Conservation (phyloP, 2,113 vertebrate genomes). For the Toxotes jaculatrix region DNA sequence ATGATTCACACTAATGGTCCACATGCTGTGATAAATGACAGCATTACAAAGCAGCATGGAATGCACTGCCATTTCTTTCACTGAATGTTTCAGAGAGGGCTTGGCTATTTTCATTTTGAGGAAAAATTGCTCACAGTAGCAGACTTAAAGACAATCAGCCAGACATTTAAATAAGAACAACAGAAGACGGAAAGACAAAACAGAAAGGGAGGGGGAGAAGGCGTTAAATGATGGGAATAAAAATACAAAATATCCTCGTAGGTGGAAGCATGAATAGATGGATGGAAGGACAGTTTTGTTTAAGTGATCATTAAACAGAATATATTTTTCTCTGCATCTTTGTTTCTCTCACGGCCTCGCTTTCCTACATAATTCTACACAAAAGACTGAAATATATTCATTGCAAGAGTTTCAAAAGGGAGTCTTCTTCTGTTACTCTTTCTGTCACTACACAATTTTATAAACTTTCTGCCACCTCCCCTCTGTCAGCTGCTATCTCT, state of each 20-base stretch:
- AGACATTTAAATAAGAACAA: constrained; percentile 43
- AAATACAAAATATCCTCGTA: constrained; percentile 16
- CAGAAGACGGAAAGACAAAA: constrained; percentile 14
- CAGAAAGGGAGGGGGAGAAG: not conserved
- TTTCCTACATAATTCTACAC: not conserved
- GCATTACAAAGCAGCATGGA: constrained; percentile 70
- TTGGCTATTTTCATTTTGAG: constrained; percentile 49
- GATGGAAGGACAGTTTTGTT: constrained; percentile 1
- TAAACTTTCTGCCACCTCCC: constrained; percentile 3
- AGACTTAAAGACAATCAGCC: constrained; percentile 36
- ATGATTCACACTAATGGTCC: constrained; percentile 72
- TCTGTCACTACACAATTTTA: not conserved
- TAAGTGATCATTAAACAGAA: not conserved
- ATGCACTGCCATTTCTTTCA: constrained; percentile 57
- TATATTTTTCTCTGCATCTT: not conserved
- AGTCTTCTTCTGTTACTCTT: not conserved
- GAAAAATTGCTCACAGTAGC: constrained; percentile 39
- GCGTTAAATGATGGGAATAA: not conserved
- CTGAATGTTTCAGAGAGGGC: constrained; percentile 35
- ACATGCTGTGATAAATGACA: constrained; percentile 74
- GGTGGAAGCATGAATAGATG: constrained; percentile 27
- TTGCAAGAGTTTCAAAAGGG: not conserved
- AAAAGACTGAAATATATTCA: not conserved
- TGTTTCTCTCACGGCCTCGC: not conserved
- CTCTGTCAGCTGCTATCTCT: not conserved